Conservation (phyloP, 2,888 invertebrate species). For the Parthenolecanium corni region DNA sequence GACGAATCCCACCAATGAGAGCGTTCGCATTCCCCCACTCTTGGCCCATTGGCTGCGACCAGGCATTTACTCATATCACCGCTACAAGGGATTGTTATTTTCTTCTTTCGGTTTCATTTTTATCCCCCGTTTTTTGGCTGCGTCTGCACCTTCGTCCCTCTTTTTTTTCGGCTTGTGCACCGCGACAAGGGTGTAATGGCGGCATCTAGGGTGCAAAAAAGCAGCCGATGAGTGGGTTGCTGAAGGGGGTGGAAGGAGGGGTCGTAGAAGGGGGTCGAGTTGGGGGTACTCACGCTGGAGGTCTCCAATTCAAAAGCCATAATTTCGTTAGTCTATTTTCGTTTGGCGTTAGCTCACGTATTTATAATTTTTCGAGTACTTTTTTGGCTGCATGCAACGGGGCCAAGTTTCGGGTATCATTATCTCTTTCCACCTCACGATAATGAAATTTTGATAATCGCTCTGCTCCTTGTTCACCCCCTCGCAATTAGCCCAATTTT, state of each 20-base stretch:
- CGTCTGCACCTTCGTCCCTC: constrained; percentile 16
- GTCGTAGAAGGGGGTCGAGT: constrained; percentile 4
- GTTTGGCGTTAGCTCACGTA: constrained; percentile 43
- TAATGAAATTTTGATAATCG: constrained; percentile 31
- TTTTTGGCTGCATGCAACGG: constrained; percentile 25
- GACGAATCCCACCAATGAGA: constrained; percentile 16
- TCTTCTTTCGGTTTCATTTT: constrained; percentile 27
- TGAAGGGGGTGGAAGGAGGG: constrained; percentile 1
- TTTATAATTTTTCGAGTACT: constrained; percentile 26
- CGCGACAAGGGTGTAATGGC: neutral
- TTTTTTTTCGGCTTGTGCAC: constrained; percentile 6
- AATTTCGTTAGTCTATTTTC: constrained; percentile 55
- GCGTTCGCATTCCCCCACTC: constrained; percentile 21
- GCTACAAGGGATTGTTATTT: constrained; percentile 25
- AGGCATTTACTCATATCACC: constrained; percentile 8
- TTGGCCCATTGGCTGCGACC: constrained; percentile 20
- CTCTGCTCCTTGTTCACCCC: neutral
- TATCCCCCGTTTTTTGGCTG: constrained; percentile 18
- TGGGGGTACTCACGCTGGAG: constrained; percentile 25
- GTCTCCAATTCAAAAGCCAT: constrained; percentile 33
- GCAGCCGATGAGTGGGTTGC: constrained; percentile 15
- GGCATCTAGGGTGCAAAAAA: constrained; percentile 26
- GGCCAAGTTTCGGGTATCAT: constrained; percentile 27
- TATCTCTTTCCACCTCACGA: constrained; percentile 13
- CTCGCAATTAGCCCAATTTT: neutral